These are phyloP conservation scores for Neodiprion pinetum DNA, from an alignment of 1,140 invertebrate species.

Conservation along the genomic window DNA sequence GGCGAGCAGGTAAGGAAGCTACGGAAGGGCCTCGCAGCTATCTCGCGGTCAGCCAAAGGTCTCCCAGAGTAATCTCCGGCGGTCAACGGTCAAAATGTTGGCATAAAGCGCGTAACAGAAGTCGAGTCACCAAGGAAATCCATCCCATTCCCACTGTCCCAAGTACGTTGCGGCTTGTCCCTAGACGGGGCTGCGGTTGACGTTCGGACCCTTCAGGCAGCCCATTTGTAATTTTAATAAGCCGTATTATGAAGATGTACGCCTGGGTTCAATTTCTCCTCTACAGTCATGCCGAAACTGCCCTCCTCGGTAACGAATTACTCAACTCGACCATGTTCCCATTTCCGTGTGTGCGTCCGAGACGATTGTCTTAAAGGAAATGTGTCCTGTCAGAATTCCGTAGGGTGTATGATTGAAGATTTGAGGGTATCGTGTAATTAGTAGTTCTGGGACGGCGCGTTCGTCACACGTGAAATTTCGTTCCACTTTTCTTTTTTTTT, in stretches of 20 bases:
- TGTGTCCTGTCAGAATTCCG: too few species aligned
- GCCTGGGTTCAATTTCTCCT: not conserved
- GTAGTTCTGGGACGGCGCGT: too few species aligned
- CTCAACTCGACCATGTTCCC: too few species aligned
- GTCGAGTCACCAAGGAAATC: conserved; percentile 9
- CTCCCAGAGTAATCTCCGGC: conserved; percentile 50
- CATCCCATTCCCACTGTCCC: conserved; percentile 8
- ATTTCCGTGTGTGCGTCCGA: too few species aligned
- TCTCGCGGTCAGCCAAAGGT: conserved; percentile 37
- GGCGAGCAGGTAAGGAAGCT: conserved; percentile 29
- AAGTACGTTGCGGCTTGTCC: conserved; percentile 44
- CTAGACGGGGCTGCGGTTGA: conserved; percentile 52
- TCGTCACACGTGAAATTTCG: too few species aligned
- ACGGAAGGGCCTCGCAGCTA: conserved; percentile 28
- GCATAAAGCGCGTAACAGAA: not conserved
- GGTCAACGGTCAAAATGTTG: conserved; percentile 50
- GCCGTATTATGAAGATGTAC: conserved; percentile 44
- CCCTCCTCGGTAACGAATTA: not conserved
- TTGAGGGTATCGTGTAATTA: too few species aligned
- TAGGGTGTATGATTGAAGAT: too few species aligned
- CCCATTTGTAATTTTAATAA: conserved; percentile 60
- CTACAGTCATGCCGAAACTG: not conserved
- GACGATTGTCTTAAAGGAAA: too few species aligned
- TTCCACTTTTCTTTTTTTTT: not conserved
- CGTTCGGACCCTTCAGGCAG: conserved; percentile 29